Percentiles rank a stretch among this genome's conserved stretches.
These are phyloP conservation scores for Poecilia velifera DNA, from an alignment of 2,797 vertebrate genomes.

Conservation along the genomic window DNA sequence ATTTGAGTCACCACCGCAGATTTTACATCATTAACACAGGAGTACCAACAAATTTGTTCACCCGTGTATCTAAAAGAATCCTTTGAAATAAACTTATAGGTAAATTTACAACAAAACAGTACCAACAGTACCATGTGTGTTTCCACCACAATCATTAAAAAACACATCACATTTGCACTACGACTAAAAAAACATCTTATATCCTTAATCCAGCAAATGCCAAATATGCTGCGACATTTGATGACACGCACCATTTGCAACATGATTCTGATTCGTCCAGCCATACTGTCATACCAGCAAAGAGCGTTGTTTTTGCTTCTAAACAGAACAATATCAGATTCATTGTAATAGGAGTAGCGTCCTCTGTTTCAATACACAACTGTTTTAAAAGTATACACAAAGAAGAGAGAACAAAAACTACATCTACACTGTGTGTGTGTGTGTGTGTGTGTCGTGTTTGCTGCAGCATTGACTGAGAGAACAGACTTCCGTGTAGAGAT, in stretches of 20 bases:
- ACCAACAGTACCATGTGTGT: too few relatives aligned
- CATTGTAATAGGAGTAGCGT: background rate
- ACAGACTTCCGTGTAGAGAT: conserved; percentile 39
- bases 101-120: background rate
- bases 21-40: background rate
- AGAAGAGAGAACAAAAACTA: background rate
- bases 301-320: background rate
- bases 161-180: background rate
- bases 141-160: background rate
- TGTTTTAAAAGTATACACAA: background rate
- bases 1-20: background rate
- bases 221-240: background rate
- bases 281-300: background rate
- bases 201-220: background rate
- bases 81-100: background rate
- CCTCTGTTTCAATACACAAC: background rate
- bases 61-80: background rate
- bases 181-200: background rate
- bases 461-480: conserved; percentile 15
- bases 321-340: background rate
- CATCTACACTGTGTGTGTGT: background rate
- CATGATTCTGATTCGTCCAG: background rate
- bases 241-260: background rate
- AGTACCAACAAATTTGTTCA: background rate
- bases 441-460: background rate